Evolutionary conservation across 2,888 invertebrate genomes (phyloP).

Genomic region (Dynastes tityus): DNA sequence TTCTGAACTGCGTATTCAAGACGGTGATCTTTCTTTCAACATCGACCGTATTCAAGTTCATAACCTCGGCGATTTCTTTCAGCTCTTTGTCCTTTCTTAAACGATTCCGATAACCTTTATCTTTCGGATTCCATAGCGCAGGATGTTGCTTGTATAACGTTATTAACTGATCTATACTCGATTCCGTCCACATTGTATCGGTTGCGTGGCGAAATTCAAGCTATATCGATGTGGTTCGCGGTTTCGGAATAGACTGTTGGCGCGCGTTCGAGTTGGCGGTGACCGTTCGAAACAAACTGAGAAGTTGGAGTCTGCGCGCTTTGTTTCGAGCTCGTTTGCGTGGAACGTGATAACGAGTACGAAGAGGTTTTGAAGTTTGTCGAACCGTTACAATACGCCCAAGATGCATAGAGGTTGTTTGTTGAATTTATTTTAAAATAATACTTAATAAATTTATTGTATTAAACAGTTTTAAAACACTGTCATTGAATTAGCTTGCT

Average conservation of each 20-base stretch:
- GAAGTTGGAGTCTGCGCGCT: slow-evolving; percentile 26
- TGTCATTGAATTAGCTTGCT: no score
- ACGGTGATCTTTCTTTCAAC: slow-evolving; percentile 39
- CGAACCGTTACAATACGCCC: background rate
- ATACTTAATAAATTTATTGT: no score
- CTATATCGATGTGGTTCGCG: background rate
- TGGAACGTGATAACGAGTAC: background rate
- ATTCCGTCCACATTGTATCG: slow-evolving; percentile 28
- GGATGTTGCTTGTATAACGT: slow-evolving; percentile 22
- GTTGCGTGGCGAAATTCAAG: background rate
- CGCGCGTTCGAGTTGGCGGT: background rate
- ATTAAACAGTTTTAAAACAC: no score
- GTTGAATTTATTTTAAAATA: background rate
- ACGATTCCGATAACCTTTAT: slow-evolving; percentile 33
- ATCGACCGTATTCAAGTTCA: slow-evolving; percentile 32
- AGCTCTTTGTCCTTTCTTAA: slow-evolving; percentile 19
- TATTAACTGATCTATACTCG: slow-evolving; percentile 32
- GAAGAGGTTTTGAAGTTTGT: background rate
- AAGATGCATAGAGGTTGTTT: background rate
- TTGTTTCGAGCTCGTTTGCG: background rate
- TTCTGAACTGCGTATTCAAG: slow-evolving; percentile 39
- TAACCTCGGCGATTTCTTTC: slow-evolving; percentile 7
- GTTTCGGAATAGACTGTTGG: background rate
- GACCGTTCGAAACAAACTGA: slow-evolving; percentile 31
- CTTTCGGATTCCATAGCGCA: slow-evolving; percentile 33